Evolutionary conservation across 2,113 vertebrate species (phyloP).

Genomic region (Eulemur rufifrons): DNA sequence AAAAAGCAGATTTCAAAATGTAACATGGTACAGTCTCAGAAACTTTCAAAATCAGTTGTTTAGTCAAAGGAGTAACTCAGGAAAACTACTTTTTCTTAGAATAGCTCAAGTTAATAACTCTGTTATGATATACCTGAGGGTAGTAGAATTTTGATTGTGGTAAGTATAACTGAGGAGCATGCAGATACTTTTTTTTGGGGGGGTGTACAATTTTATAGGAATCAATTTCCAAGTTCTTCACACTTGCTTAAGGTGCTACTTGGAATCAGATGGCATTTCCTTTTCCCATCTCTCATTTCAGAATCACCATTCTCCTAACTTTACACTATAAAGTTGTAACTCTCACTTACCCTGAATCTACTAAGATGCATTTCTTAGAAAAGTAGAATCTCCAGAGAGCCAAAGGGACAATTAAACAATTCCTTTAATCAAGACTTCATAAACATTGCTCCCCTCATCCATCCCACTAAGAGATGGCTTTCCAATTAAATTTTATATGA

Average conservation of each 20-base stretch:
- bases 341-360: neutral
- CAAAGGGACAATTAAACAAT: neutral
- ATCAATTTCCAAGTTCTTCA: neutral
- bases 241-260: neutral
- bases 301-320: neutral
- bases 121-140: neutral
- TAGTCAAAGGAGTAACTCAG: neutral
- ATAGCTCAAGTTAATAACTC: neutral
- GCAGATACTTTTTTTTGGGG: neutral
- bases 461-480: neutral
- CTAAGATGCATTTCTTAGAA: neutral
- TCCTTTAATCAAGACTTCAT: neutral
- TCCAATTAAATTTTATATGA: neutral
- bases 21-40: neutral
- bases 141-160: neutral
- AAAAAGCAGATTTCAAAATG: slow-evolving; percentile 8
- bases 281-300: neutral
- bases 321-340: neutral
- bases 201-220: neutral
- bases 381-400: neutral
- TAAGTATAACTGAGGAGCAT: neutral
- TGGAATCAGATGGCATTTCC: neutral
- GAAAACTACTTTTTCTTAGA: slow-evolving; percentile 2
- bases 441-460: neutral
- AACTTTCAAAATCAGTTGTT: slow-evolving; percentile 22